Conservation (phyloP, 2,888 invertebrate genomes). For the Apamea epomidion region DNA sequence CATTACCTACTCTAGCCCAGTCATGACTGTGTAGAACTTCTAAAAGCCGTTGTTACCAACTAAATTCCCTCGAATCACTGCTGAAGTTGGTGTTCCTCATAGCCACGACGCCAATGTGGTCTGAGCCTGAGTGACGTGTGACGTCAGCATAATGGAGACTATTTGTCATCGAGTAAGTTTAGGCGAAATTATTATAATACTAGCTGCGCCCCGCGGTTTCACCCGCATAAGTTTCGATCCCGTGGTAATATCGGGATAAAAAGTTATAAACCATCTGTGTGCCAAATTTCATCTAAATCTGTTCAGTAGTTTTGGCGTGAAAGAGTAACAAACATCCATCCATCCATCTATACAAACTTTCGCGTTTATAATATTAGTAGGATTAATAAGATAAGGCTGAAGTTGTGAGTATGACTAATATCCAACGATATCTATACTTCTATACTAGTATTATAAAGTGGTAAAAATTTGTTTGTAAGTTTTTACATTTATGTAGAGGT, state of each 20-base stretch:
- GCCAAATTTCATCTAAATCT: too few relatives aligned
- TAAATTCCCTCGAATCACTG: conserved; percentile 35
- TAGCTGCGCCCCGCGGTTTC: too few relatives aligned
- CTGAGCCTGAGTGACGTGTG: conserved; percentile 12
- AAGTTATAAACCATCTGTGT: too few relatives aligned
- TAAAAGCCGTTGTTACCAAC: conserved; percentile 39
- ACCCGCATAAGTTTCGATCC: too few relatives aligned
- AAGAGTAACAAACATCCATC: too few relatives aligned
- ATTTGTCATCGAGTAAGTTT: conserved; percentile 28
- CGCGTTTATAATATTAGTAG: too few relatives aligned
- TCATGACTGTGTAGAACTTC: conserved; percentile 9
- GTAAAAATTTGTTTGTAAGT: not conserved
- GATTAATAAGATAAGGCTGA: not conserved
- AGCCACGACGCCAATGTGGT: conserved; percentile 10
- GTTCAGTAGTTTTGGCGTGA: too few relatives aligned
- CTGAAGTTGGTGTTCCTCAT: conserved; percentile 23
- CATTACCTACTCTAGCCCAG: not conserved
- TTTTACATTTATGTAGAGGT: not conserved
- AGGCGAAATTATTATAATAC: not conserved
- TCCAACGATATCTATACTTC: not conserved
- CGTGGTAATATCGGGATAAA: too few relatives aligned
- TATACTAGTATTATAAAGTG: too few relatives aligned
- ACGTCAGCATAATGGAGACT: conserved; percentile 9
- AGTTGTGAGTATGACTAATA: not conserved
- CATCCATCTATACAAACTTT: too few relatives aligned